phyloP scores from a whole-genome alignment of 2,888 invertebrate genomes.

The Drosophila nr. medialis region DNA sequence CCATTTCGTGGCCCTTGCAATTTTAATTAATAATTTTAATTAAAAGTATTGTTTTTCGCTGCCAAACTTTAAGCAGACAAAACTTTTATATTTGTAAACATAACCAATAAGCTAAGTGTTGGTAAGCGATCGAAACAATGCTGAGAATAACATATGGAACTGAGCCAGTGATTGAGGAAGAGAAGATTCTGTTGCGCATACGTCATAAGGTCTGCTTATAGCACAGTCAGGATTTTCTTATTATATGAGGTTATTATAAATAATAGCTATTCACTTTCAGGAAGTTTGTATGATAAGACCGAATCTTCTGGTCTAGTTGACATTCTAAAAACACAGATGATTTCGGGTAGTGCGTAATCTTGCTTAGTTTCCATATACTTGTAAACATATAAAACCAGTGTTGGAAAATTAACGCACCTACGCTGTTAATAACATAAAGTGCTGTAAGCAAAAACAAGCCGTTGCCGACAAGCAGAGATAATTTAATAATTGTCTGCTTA shows the following conservation, averaged over 20 bases:
- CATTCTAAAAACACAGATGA: not conserved
- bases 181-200: not conserved
- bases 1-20: conserved; percentile 85
- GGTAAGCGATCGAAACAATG: conserved; percentile 13
- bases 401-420: not conserved
- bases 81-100: conserved; percentile 56
- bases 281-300: not conserved
- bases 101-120: conserved; percentile 66
- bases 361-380: not conserved
- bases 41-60: conserved; percentile 14
- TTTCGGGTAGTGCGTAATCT: not conserved
- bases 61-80: conserved; percentile 7
- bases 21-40: conserved; percentile 45
- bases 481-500: not conserved
- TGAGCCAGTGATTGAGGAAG: not conserved
- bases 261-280: not conserved
- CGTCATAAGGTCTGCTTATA: not conserved
- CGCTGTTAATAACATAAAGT: not conserved
- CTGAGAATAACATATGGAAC: not conserved
- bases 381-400: conserved; percentile 57
- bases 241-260: no score
- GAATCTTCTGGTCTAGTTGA: not conserved
- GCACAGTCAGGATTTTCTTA: not conserved
- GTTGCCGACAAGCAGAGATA: conserved; percentile 8
- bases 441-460: conserved; percentile 47